Base-by-base conservation (phyloP, 2,888 invertebrate species). In the Hylaea fasciaria region DNA sequence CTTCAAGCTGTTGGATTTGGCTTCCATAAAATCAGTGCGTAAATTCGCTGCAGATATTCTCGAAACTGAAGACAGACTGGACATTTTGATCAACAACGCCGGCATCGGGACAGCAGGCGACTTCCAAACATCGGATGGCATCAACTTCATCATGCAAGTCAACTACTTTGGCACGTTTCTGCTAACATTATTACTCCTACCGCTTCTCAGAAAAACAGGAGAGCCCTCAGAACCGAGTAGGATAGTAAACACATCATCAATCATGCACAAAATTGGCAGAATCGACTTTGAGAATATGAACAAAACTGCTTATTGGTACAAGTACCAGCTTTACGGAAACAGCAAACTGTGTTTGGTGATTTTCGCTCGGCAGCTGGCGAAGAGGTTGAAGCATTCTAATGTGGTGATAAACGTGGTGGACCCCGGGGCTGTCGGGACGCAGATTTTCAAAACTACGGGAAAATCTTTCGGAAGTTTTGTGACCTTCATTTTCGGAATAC, bases 101-200 rank as follows among this genome's bases (percentile, higher is more conserved):
- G 98, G 97, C 2, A 95, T 96, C 0, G 94, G 96, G 47, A 89
- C 93, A 0, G 94, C 95, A 58, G 88, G 86, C 9, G 94, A 89
- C 50, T 77, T 74, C 12, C 89, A 93, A 54, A 96, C 96, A 16
- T 94, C 95, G 72, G 98, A 98, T 77, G 97, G 96, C 0, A 86
- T 98, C 64, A 98, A 98, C 81, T 89, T 95, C 65, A 96, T 96
- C 10, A 97, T 98, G 96, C 98, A 96, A 49, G 97, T 98, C 2
- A 99, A 99, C 84, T 97, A 98, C 77, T 97, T 96, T 82, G 98
- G 98, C 0, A 96, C 97, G 10, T 98, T 98, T 82, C 92, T 99
- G 32, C 90, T 99, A 50, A 98, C 98, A 0, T 95, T 98, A 81
- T 93, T 99, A 35, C 93, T 99, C 39, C 94, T 97, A 70, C 97